These are phyloP conservation scores for Anabas testudineus DNA, from an alignment of 2,797 vertebrate species.

Conservation along the genomic window DNA sequence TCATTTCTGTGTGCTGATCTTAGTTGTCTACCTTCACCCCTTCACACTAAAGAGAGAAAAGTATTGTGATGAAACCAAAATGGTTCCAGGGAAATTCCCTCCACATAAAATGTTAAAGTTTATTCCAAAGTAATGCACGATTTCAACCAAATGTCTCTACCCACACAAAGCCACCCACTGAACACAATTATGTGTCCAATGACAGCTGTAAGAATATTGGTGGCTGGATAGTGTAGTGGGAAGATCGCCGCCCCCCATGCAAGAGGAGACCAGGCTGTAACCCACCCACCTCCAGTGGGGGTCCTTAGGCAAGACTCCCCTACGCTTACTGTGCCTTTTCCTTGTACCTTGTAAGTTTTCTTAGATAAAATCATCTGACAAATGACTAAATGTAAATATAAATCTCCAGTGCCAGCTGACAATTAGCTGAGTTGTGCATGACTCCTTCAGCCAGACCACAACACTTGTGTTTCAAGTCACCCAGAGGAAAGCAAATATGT, in stretches of 20 bases:
- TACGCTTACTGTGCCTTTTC: too few species aligned
- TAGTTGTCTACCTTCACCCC: not conserved
- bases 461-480: not conserved
- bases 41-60: not conserved
- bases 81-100: not conserved
- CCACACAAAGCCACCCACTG: conserved; percentile 36
- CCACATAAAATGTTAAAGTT: conserved; percentile 27
- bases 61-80: conserved; percentile 17
- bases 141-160: conserved; percentile 40
- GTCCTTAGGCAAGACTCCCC: too few species aligned
- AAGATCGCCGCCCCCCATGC: too few species aligned
- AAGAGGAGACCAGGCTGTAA: too few species aligned
- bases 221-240: too few species aligned
- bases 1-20: not conserved
- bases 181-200: conserved; percentile 22
- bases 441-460: conserved; percentile 11
- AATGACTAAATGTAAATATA: too few species aligned
- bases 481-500: not conserved
- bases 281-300: too few species aligned
- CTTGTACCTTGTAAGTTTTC: too few species aligned
- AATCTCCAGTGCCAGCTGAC: not conserved
- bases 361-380: too few species aligned
- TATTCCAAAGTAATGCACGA: conserved; percentile 11
- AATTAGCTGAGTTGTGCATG: conserved; percentile 9
- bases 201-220: conserved; percentile 19